phyloP scores from a whole-genome alignment of 2,888 invertebrate genomes.

The Cremastinae sp. region DNA sequence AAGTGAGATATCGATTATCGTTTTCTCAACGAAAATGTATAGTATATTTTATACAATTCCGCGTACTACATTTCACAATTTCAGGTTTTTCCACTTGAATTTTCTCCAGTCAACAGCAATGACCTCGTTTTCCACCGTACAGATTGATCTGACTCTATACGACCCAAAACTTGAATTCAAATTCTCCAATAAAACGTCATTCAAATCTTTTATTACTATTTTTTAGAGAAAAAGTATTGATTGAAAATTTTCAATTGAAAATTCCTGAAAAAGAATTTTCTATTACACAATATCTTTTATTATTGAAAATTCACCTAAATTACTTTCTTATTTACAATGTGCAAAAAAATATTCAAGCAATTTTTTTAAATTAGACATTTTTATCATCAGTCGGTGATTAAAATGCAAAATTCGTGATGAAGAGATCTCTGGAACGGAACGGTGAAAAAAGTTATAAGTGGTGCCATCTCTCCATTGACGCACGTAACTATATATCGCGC shows the following conservation, averaged over 20 bases:
- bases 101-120: slow-evolving; percentile 26
- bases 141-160: neutral
- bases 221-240: too few relatives aligned
- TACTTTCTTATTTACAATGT: too few relatives aligned
- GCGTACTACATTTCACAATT: slow-evolving; percentile 30
- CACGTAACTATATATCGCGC: neutral
- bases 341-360: too few relatives aligned
- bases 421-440: slow-evolving; percentile 10
- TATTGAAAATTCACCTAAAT: too few relatives aligned
- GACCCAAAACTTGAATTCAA: too few relatives aligned
- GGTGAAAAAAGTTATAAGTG: slow-evolving; percentile 12
- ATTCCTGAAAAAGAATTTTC: too few relatives aligned
- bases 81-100: slow-evolving; percentile 47
- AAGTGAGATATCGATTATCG: slow-evolving; percentile 59
- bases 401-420: neutral
- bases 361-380: too few relatives aligned
- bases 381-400: slow-evolving; percentile 36
- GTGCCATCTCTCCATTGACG: slow-evolving; percentile 44
- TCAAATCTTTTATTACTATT: too few relatives aligned
- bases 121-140: slow-evolving; percentile 31
- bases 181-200: too few relatives aligned
- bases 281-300: too few relatives aligned
- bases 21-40: slow-evolving; percentile 47
- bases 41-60: slow-evolving; percentile 27
- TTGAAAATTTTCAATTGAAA: too few relatives aligned